These are phyloP conservation scores for Yponomeuta plumbellus DNA, from an alignment of 2,888 invertebrate species.

Conservation along the genomic window DNA sequence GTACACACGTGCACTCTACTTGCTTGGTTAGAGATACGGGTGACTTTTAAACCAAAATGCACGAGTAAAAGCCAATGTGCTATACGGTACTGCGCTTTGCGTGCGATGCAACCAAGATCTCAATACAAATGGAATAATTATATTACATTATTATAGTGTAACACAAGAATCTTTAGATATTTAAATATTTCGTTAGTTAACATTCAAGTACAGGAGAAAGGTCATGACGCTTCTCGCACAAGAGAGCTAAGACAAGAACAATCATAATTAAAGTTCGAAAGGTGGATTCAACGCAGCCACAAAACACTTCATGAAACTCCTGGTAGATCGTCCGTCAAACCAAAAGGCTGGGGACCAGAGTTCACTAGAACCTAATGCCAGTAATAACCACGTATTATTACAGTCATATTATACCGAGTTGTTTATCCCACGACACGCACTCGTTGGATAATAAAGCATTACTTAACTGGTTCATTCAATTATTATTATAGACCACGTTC, in stretches of 20 bases:
- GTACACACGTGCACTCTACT: too few species aligned
- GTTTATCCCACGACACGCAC: slow-evolving; percentile 52
- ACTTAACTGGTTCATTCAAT: slow-evolving; percentile 58
- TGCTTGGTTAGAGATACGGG: too few species aligned
- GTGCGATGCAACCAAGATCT: too few species aligned
- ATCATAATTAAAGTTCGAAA: not conserved
- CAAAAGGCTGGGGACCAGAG: not conserved
- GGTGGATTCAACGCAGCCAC: not conserved
- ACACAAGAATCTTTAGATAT: too few species aligned
- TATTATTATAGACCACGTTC: slow-evolving; percentile 16
- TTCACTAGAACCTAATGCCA: not conserved
- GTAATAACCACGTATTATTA: slow-evolving; percentile 4
- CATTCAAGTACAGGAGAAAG: not conserved
- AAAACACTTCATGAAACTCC: not conserved
- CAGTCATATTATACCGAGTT: slow-evolving; percentile 1
- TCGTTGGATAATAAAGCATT: slow-evolving; percentile 61
- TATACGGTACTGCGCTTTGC: too few species aligned
- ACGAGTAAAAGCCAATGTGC: too few species aligned
- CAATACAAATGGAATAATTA: too few species aligned
- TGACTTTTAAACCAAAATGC: too few species aligned
- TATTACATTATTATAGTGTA: too few species aligned
- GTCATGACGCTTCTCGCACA: not conserved
- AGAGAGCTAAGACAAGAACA: not conserved
- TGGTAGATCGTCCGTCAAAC: not conserved
- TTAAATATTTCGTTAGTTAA: too few species aligned